phyloP scores from a whole-genome alignment of 2,113 vertebrate species.

The Scytalopus superciliaris region DNA sequence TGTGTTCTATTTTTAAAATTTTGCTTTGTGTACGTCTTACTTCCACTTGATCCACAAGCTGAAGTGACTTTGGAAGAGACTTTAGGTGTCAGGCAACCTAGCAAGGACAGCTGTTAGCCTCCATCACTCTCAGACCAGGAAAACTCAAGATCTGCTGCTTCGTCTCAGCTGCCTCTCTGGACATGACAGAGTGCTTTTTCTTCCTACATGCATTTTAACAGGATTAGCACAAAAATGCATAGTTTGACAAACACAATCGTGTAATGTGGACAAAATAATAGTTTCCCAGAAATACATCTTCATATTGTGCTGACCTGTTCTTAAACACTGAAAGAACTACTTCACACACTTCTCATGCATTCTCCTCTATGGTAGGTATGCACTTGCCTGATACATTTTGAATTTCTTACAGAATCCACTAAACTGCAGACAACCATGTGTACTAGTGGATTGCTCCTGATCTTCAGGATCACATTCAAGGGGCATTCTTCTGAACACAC shows the following conservation, averaged over 20 bases:
- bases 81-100: background rate
- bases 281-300: background rate
- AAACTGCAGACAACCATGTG: background rate
- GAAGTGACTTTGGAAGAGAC: background rate
- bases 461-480: background rate
- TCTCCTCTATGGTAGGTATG: background rate
- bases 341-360: background rate
- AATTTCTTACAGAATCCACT: background rate
- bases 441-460: background rate
- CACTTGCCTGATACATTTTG: background rate
- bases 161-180: background rate
- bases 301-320: background rate
- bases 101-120: background rate
- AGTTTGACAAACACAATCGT: background rate
- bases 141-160: background rate
- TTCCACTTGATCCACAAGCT: background rate
- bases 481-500: background rate
- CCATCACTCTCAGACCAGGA: background rate
- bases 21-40: background rate
- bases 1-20: background rate
- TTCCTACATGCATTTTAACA: background rate
- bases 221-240: background rate
- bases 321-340: background rate
- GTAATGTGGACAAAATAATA: background rate
- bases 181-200: background rate